These are phyloP conservation scores for Sylvilagus floridanus DNA, from an alignment of 2,797 vertebrate species.

Conservation along the genomic window DNA sequence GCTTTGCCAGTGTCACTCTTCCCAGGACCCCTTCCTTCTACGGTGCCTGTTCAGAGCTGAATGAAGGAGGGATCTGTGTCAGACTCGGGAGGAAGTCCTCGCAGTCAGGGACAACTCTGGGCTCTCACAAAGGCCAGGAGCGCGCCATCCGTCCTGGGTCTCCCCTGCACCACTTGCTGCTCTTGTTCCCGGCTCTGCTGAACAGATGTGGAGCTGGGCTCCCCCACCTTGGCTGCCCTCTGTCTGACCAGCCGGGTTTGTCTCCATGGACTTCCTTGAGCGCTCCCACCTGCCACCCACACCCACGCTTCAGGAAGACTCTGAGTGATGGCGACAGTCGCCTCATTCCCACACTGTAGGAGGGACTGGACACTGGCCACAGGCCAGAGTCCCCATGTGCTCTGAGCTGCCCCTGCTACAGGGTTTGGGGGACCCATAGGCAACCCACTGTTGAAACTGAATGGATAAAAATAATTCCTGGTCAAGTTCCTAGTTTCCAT, in stretches of 20 bases:
- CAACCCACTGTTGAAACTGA: not conserved
- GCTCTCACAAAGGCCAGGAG: not conserved
- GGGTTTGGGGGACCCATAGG: not conserved
- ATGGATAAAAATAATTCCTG: not conserved
- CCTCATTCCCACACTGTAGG: not conserved
- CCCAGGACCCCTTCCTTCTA: not conserved
- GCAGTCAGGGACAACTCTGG: rapidly evolving
- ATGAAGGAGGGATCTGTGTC: not conserved
- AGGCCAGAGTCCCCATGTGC: not conserved
- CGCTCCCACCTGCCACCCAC: not conserved
- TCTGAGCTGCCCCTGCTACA: not conserved
- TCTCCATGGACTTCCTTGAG: not conserved
- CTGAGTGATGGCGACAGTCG: not conserved
- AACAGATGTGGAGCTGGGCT: not conserved
- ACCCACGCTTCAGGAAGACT: not conserved
- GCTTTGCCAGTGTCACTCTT: not conserved
- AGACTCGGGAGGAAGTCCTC: not conserved
- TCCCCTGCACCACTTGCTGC: too few relatives aligned
- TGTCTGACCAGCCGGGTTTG: not conserved
- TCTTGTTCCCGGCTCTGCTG: not conserved
- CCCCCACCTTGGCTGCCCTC: rapidly evolving
- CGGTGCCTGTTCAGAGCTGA: not conserved
- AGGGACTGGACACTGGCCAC: not conserved
- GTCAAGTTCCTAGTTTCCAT: not conserved
- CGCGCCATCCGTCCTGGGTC: rapidly evolving